phyloP scores from a whole-genome alignment of 2,888 invertebrate genomes.

The Enchytraeus crypticus region DNA sequence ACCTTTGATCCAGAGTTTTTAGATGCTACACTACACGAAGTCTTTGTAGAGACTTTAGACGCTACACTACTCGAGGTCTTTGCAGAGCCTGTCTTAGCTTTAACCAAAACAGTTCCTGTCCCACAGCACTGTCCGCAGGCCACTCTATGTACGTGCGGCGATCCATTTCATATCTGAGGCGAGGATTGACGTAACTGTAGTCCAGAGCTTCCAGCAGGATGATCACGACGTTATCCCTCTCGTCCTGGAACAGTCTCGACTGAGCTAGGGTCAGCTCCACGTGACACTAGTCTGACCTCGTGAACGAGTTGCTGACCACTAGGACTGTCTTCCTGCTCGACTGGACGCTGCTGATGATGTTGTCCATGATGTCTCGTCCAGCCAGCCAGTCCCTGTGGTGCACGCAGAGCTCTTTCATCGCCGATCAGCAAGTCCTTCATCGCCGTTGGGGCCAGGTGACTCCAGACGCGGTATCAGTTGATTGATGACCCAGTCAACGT shows the following conservation, averaged over 20 bases:
- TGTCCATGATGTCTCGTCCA: conserved; percentile 63
- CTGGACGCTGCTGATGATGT: conserved; percentile 63
- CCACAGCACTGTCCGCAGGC: neutral
- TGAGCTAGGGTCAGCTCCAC: conserved; percentile 66
- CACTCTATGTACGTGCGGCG: conserved; percentile 10
- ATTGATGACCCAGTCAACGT: conserved; percentile 59
- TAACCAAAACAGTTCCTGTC: conserved; percentile 9
- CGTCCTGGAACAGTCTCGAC: conserved; percentile 47
- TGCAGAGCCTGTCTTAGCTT: conserved; percentile 1
- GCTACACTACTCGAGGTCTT: neutral
- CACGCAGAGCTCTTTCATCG: conserved; percentile 56
- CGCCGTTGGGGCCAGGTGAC: neutral
- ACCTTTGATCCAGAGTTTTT: no score
- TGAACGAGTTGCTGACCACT: conserved; percentile 58
- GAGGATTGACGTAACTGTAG: conserved; percentile 56
- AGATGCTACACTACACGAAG: no score
- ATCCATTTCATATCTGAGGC: conserved; percentile 45
- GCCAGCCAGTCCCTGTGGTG: conserved; percentile 66
- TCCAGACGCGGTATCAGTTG: conserved; percentile 60
- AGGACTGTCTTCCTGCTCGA: conserved; percentile 59
- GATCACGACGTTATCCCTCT: conserved; percentile 59
- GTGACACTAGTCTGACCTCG: conserved; percentile 65
- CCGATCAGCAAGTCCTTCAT: conserved; percentile 31
- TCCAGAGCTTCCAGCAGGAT: conserved; percentile 62
- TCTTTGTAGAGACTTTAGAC: no score